phyloP scores from a whole-genome alignment of 2,888 invertebrate genomes.

The Theodoxus fluviatilis region DNA sequence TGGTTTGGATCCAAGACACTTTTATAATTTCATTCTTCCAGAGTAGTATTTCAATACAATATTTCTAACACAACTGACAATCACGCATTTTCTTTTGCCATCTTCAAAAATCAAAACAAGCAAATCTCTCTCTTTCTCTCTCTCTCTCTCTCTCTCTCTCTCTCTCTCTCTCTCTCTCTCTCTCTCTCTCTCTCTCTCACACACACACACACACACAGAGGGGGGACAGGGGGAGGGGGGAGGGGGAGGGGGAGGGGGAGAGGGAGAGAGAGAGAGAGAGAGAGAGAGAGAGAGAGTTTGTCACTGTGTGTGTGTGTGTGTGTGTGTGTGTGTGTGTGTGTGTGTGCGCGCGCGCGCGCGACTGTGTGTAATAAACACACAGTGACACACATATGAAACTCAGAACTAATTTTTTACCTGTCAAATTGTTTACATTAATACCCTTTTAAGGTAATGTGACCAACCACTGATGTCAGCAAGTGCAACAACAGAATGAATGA shows the following conservation, averaged over 20 bases:
- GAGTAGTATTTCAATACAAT: constrained; percentile 2
- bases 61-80: constrained; percentile 16
- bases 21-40: not conserved
- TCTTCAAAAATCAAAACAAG: not conserved
- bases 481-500: no score
- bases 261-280: no score
- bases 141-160: not conserved
- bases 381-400: no score
- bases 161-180: constrained; percentile 11
- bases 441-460: no score
- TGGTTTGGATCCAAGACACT: no score
- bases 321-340: not conserved
- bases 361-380: no score
- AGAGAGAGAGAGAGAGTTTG: not conserved
- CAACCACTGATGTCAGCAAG: no score
- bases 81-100: not conserved
- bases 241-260: no score
- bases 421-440: no score
- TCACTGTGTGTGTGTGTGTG: not conserved
- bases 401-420: no score
- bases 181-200: constrained; percentile 16
- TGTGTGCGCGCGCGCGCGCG: not conserved
- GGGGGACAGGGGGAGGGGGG: not conserved
- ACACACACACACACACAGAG: not conserved
- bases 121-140: not conserved